Percentiles rank a stretch among this genome's conserved stretches.
These are phyloP conservation scores for Subanguina moxae DNA, from an alignment of 1,140 invertebrate genomes.

Conservation along the genomic window DNA sequence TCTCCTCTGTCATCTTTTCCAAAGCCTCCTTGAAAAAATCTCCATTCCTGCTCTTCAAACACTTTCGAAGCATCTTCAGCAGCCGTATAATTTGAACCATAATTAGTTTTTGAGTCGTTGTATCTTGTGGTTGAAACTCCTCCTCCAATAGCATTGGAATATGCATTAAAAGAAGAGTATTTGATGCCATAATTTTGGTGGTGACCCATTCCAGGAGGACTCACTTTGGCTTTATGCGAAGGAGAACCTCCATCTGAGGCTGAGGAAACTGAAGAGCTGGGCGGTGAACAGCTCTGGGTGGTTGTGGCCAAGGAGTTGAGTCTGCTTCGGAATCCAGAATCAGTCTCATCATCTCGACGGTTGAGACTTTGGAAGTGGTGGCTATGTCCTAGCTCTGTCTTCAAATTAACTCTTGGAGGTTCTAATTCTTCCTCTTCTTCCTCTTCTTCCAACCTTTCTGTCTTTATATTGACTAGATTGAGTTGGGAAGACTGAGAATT, in stretches of 20 bases:
- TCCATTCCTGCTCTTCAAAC: no score
- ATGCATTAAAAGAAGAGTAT: no score
- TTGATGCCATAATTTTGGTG: no score
- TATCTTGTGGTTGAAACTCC: no score
- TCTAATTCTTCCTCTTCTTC: constrained; percentile 12
- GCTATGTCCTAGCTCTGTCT: neutral
- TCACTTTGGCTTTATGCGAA: neutral
- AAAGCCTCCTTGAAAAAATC: no score
- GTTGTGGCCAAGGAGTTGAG: constrained; percentile 5
- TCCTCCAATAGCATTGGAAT: no score
- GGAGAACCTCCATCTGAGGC: neutral
- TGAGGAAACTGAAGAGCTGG: neutral
- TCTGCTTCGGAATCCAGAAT: constrained; percentile 9
- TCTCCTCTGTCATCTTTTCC: no score
- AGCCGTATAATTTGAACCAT: no score
- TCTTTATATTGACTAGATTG: neutral
- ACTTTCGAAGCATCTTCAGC: no score
- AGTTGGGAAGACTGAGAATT: neutral
- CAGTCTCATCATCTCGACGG: neutral
- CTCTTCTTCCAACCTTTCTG: constrained; percentile 7
- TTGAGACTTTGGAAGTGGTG: neutral
- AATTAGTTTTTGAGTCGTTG: no score
- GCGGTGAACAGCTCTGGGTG: constrained; percentile 3
- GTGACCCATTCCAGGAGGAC: neutral
- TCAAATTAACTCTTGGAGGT: neutral